phyloP scores from a whole-genome alignment of 2,113 vertebrate genomes.

The Cyprinodon variegatus region DNA sequence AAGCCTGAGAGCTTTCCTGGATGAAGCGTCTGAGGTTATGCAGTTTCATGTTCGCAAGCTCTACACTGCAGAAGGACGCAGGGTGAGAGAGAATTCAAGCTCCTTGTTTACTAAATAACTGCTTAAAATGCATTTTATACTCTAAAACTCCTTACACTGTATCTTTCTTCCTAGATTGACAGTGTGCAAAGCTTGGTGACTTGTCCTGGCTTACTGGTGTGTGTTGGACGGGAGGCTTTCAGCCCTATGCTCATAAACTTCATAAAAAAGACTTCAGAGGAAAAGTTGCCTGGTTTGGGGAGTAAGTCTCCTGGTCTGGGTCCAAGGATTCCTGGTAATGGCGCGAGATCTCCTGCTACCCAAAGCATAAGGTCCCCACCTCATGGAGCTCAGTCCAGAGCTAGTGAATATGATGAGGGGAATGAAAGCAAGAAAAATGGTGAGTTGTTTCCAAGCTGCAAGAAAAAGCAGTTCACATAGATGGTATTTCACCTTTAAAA shows the following conservation, averaged over 20 bases:
- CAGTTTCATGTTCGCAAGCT: conserved; percentile 87
- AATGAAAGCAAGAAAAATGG: conserved; percentile 80
- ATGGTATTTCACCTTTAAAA: too few relatives aligned
- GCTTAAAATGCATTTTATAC: neutral
- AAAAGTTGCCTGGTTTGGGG: conserved; percentile 78
- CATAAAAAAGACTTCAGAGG: conserved; percentile 75
- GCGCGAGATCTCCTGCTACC: conserved; percentile 57
- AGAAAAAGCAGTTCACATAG: neutral
- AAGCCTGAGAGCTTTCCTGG: conserved; percentile 85
- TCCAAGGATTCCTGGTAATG: conserved; percentile 66
- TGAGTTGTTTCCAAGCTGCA: conserved; percentile 14
- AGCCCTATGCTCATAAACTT: conserved; percentile 78
- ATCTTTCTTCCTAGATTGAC: conserved; percentile 81
- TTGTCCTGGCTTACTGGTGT: conserved; percentile 83
- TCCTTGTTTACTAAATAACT: neutral
- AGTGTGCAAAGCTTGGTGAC: conserved; percentile 84
- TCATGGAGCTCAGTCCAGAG: conserved; percentile 65
- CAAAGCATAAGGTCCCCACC: conserved; percentile 61
- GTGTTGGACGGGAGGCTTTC: conserved; percentile 86
- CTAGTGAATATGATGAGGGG: conserved; percentile 75
- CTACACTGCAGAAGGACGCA: conserved; percentile 87
- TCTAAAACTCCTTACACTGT: neutral
- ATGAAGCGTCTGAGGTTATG: conserved; percentile 89
- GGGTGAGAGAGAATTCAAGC: conserved; percentile 76
- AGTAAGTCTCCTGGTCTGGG: conserved; percentile 63